Evolutionary conservation across 2,113 vertebrate species (phyloP), one percentile per base, ranked within the genome.

Genomic region (Microcebus tavaratra): DNA sequence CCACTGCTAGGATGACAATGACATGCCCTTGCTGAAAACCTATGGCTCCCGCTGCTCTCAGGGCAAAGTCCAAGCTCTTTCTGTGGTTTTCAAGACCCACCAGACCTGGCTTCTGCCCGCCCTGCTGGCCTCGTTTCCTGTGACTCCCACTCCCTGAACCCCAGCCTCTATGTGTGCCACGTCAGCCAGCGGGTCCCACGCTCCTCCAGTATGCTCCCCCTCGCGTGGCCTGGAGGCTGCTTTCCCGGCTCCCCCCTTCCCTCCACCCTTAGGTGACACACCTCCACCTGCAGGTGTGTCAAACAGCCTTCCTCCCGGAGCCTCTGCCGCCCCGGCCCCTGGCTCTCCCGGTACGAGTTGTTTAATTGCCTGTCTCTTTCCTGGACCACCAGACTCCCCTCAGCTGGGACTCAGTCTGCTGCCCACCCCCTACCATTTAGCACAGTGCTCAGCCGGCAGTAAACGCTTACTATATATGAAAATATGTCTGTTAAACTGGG

Each of bases 131-230:
- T 48, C 4, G 5, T 55, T 53, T 81, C 50, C 55, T 3, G 12
- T n/a, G 63, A 0, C 0, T 5, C 2, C 13, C 61, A 59, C 17
- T 48, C 65, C 0, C 0, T 0, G 18, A 6, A 63, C 45, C 42
- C 94, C 67, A 55, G 50, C n/a, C 57, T 84, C 83, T 83, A 29
- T 8, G 4, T 23, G 31, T 8, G 29, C 39, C 8, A 8, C 34
- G 82, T 73, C 23, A 25, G 63, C 57, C 59, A 88, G 29, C 45
- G 80, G 55, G 34, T 27, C 31, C 36, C 34, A 2, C 18, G 7
- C n/a, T 72, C 29, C 50, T 81, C 36, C 45, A 14, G 0, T 5
- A 7, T 27, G 23, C 55, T 42, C 34, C 68, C 63, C 15, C 53
- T 48, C 1, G 29, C 2, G 36, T 59, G 72, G 65, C 45, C 70